phyloP scores from a whole-genome alignment of 2,888 invertebrate genomes.

The Chloromyia formosa region DNA sequence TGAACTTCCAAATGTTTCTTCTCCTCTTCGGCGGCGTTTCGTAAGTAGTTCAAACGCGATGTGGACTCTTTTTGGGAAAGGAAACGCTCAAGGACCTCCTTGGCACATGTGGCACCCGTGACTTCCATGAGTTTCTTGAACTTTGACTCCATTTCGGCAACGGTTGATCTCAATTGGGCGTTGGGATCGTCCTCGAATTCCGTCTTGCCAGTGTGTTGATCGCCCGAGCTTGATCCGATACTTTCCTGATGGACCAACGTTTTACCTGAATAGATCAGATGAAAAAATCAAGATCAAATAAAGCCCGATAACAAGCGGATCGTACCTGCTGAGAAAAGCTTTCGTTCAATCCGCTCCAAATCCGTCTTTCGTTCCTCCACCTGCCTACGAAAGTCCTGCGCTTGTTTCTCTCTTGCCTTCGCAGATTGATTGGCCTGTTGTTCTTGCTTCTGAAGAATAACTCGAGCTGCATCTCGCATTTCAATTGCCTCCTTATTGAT shows the following conservation, averaged over 20 bases:
- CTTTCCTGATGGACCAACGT: conserved; percentile 69
- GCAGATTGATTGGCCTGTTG: conserved; percentile 74
- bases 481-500: conserved; percentile 79
- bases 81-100: conserved; percentile 79
- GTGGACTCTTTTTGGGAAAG: conserved; percentile 78
- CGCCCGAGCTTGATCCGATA: conserved; percentile 66
- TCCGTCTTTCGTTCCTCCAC: conserved; percentile 78
- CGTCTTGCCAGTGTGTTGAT: conserved; percentile 60
- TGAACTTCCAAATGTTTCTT: conserved; percentile 75
- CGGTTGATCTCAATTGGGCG: conserved; percentile 57
- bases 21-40: conserved; percentile 77
- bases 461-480: conserved; percentile 75
- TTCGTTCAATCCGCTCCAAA: conserved; percentile 78
- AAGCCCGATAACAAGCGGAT: no score
- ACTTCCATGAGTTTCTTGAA: conserved; percentile 80
- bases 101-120: conserved; percentile 78
- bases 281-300: conserved; percentile 37
- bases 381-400: conserved; percentile 72
- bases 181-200: conserved; percentile 61
- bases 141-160: conserved; percentile 69
- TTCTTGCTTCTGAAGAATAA: conserved; percentile 75
- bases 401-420: conserved; percentile 72
- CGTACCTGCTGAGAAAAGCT: conserved; percentile 74
- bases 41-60: conserved; percentile 74
- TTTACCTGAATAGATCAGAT: conserved; percentile 49